Percentiles rank a stretch among this genome's conserved stretches.
Evolutionary conservation across 2,888 invertebrate species (phyloP).

Genomic region (Aromia moschata): DNA sequence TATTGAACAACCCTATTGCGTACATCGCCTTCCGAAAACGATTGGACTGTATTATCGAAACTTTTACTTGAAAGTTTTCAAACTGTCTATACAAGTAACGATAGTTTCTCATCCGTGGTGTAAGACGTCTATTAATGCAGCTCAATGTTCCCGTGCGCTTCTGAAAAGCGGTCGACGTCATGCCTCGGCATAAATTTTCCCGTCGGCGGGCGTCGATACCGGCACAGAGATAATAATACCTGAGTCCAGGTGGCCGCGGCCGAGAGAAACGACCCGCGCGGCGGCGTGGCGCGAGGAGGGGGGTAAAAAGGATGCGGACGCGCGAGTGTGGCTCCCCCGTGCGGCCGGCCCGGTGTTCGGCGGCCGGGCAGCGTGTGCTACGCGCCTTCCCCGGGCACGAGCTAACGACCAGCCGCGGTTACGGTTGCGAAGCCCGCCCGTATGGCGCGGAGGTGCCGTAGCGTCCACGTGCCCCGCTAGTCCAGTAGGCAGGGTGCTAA

Average conservation of each 20-base stretch:
- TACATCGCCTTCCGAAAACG: too few relatives aligned
- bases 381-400: slow-evolving; percentile 32
- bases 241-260: not conserved
- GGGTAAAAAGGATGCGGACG: not conserved
- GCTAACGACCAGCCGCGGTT: slow-evolving; percentile 17
- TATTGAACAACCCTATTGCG: too few relatives aligned
- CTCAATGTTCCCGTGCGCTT: too few relatives aligned
- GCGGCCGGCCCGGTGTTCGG: slow-evolving; percentile 22
- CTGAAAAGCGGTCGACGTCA: too few relatives aligned
- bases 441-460: slow-evolving; percentile 30
- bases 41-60: too few relatives aligned
- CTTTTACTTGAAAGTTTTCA: too few relatives aligned
- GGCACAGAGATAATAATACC: not conserved
- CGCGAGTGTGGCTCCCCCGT: slow-evolving; percentile 27
- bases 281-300: slow-evolving; percentile 1
- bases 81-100: too few relatives aligned
- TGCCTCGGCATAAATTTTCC: not conserved
- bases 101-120: too few relatives aligned
- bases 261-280: slow-evolving; percentile 5
- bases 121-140: too few relatives aligned
- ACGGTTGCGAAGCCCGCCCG: slow-evolving; percentile 38
- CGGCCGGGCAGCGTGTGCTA: slow-evolving; percentile 13
- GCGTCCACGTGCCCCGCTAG: slow-evolving; percentile 45
- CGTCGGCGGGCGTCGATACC: not conserved
- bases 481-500: too few relatives aligned